Evolutionary conservation across 2,888 invertebrate species (phyloP).

Genomic region (Polyommatus iphigenia): DNA sequence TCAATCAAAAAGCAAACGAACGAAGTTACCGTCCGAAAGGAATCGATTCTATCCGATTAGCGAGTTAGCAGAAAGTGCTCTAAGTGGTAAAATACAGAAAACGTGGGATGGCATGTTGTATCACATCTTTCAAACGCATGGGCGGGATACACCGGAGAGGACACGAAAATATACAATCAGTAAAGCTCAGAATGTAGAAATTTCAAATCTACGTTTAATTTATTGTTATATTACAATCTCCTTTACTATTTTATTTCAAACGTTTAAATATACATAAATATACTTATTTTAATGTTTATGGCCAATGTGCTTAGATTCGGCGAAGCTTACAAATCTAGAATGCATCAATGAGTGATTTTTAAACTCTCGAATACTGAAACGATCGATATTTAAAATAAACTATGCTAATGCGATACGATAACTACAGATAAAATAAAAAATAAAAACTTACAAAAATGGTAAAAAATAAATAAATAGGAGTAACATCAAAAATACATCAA

Average conservation of each 20-base stretch:
- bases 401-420: slow-evolving; percentile 51
- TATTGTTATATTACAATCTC: slow-evolving; percentile 42
- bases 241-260: slow-evolving; percentile 44
- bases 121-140: slow-evolving; percentile 41
- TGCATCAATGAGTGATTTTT: slow-evolving; percentile 55
- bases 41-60: background rate
- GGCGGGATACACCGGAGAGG: slow-evolving; percentile 13
- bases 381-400: slow-evolving; percentile 53
- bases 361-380: slow-evolving; percentile 60
- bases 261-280: slow-evolving; percentile 49
- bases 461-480: slow-evolving; percentile 72
- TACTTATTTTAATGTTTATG: slow-evolving; percentile 54
- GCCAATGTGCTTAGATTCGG: slow-evolving; percentile 66
- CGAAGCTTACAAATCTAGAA: slow-evolving; percentile 56
- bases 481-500: slow-evolving; percentile 70
- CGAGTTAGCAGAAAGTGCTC: background rate
- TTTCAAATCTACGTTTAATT: slow-evolving; percentile 53
- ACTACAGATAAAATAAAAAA: slow-evolving; percentile 49
- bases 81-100: slow-evolving; percentile 17
- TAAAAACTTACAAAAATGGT: slow-evolving; percentile 68
- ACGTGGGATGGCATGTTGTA: slow-evolving; percentile 33
- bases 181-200: slow-evolving; percentile 63
- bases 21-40: background rate
- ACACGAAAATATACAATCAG: slow-evolving; percentile 43
- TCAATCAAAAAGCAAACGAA: slow-evolving; percentile 31